phyloP scores from a whole-genome alignment of 2,113 vertebrate species.

The Podocnemis expansa region DNA sequence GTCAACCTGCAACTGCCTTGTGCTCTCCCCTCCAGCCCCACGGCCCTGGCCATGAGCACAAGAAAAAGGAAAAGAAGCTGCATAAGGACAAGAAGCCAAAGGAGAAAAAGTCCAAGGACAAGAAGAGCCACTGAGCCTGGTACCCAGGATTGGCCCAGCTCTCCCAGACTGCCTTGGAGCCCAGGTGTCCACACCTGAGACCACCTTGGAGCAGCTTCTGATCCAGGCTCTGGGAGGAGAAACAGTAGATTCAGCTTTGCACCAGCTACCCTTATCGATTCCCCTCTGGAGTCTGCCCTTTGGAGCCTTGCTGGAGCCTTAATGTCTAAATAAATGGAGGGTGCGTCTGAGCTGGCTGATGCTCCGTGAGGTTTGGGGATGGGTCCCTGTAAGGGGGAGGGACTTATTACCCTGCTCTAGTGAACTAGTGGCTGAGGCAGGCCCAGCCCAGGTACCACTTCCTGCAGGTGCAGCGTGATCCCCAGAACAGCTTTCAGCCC shows the following conservation, averaged over 20 bases:
- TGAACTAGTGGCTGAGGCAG: too few relatives aligned
- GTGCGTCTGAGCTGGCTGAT: too few relatives aligned
- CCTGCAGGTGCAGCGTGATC: neutral
- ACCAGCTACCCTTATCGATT: neutral
- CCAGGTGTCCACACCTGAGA: too few relatives aligned
- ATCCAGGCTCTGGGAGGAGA: too few relatives aligned
- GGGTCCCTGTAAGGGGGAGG: too few relatives aligned
- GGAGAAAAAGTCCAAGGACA: neutral
- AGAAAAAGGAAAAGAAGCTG: constrained; percentile 35
- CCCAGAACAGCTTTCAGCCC: neutral
- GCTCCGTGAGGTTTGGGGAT: too few relatives aligned
- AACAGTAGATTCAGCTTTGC: too few relatives aligned
- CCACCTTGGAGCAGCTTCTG: too few relatives aligned
- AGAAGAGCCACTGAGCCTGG: neutral
- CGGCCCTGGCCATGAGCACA: neutral
- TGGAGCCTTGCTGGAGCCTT: neutral
- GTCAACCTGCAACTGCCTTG: too few relatives aligned
- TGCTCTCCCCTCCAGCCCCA: neutral
- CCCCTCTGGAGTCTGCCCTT: neutral
- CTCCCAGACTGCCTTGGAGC: neutral
- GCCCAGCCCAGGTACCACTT: too few relatives aligned
- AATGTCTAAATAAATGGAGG: neutral
- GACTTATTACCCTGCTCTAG: neutral
- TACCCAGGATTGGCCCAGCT: fast-evolving
- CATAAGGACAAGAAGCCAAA: constrained; percentile 29